These are phyloP conservation scores for Prietella phreatophila DNA, from an alignment of 2,113 vertebrate genomes.

Conservation along the genomic window DNA sequence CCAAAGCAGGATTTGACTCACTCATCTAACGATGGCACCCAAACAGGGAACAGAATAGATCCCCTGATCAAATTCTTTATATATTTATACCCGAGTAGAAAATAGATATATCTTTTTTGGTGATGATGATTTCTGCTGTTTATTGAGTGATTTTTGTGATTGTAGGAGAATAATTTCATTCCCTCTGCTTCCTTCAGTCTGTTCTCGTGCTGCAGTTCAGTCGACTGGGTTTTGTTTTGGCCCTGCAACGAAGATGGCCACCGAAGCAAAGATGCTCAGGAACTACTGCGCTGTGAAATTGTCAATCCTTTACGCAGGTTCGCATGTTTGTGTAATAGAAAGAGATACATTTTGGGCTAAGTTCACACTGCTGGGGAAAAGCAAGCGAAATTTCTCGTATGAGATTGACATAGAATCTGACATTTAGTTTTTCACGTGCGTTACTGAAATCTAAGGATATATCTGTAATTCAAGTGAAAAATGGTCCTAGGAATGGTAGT, in stretches of 20 bases:
- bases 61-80: not conserved
- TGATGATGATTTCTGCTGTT: not conserved
- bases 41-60: too few species aligned
- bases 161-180: not conserved
- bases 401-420: not conserved
- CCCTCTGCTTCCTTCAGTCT: constrained; percentile 63
- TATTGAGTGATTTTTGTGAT: not conserved
- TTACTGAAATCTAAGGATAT: not conserved
- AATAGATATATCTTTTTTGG: not conserved
- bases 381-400: not conserved
- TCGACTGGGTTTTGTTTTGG: constrained; percentile 77
- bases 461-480: not conserved
- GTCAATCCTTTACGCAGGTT: constrained; percentile 81
- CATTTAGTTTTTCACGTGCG: not conserved
- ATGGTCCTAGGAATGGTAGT: not conserved
- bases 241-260: constrained; percentile 61
- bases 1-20: too few species aligned
- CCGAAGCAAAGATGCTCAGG: constrained; percentile 69
- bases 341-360: not conserved
- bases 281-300: constrained; percentile 79
- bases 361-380: not conserved
- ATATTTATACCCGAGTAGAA: not conserved
- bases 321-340: constrained; percentile 7
- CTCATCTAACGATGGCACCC: too few species aligned
- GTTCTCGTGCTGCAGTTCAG: constrained; percentile 80